Evolutionary conservation across 2,797 vertebrate genomes (phyloP), one percentile per base, ranked within the genome.

Genomic region (Manis pentadactyla): DNA sequence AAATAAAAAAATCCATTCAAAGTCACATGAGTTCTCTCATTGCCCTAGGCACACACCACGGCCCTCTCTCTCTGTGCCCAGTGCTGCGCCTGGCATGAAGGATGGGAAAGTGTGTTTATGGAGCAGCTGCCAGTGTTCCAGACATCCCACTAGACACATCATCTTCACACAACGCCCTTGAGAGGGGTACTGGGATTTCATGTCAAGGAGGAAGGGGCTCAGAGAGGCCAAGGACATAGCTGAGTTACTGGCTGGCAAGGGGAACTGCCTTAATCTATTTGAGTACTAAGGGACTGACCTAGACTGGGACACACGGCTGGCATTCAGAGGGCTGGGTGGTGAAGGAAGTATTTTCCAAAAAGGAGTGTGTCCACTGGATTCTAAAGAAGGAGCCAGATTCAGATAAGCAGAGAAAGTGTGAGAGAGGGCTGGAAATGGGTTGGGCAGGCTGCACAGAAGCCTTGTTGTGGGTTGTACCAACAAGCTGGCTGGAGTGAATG

Each of bases 51-150:
- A 39, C 39, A 14, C 8, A 3, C 34, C n/a, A 27, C 21, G 15
- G 53, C 27, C 51, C 37, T 46, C 42, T 53, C 63, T 19, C 29
- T 29, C 21, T 42, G 15, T 5, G 27, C 18, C 74, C 39, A 1
- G 25, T 1, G 42, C 25, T 53, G 14, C 51, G 83, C 13, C 68
- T 25, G 42, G 25, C 64, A 23, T 15, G 12, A 25, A 15, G 15
- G 8, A 15, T 0, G 0, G 55, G 46, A 31, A 87, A 71, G 17
- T 29, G 11, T 4, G 0, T 37, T 69, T 51, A 18, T 1, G 8
- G 53, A 13, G 29, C 2, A 4, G 0, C 18, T 1, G 4, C 17
- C 23, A 34, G 6, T 4, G 8, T 59, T 69, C 31, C 64, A 83
- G 34, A 34, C 8, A 2, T 7, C 6, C 21, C 31, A 7, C 63